Evolutionary conservation across 2,113 vertebrate genomes (phyloP), one percentile per base, ranked within the genome.

Genomic region (Aplodontia rufa): DNA sequence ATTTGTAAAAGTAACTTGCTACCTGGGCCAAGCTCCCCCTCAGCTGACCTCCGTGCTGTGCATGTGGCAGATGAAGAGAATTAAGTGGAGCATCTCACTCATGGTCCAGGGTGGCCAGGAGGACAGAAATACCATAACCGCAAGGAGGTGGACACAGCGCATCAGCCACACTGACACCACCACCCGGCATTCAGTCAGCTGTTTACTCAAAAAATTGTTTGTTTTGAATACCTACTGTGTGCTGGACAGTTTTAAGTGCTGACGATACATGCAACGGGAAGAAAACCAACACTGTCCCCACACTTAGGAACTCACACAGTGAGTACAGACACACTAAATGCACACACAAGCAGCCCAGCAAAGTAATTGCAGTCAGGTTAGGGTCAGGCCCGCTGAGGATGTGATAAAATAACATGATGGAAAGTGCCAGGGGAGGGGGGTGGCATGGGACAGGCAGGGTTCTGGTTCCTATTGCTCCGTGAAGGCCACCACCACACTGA

Each of bases 401-500:
- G 3, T 19, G 13, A 17, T 17, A 40, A 10, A 60, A 28, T 1
- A 22, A 2, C 0, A 12, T 2, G 30, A 12, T 3, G 1, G 37
- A 22, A 32, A 10, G 62, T 3, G n/a, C 32, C 1, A 2, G 20
- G 3, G 17, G n/a, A 1, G 22, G 40, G 37, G 6, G 42, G 0
- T 72, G 0, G 35, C 6, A 0, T 3, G 3, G 17, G 84, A 2
- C 0, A 6, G 20, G 2, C 0, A 3, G 37, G 11, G 2, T 3
- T 37, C 60, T 42, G 5, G n/a, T 14, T 16, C 2, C 68, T 30
- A 1, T 1, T 9, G 49, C 60, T 62, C 5, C 10, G 0, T 26
- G 22, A 37, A 75, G 16, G 12, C 3, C 53, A 4, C 30, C 74
- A 32, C 8, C 8, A 10, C 37, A 1, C 19, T 11, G 6, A 13